Evolutionary conservation across 2,797 vertebrate genomes (phyloP), one percentile per base, ranked within the genome.

Genomic region (Tragelaphus eurycerus): DNA sequence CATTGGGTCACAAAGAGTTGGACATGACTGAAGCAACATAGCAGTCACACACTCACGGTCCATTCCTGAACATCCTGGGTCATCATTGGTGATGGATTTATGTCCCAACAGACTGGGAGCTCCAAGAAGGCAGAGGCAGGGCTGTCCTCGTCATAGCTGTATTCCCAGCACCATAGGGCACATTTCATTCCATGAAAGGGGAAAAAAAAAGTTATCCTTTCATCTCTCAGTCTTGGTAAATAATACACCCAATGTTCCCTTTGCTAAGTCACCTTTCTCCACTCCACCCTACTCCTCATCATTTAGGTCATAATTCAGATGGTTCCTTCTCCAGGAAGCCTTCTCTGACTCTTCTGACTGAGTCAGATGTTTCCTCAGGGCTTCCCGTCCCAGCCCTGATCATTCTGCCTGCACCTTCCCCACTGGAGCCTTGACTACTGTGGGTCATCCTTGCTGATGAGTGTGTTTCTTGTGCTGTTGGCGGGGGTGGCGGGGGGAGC

Each of bases 261-360:
- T 48, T 90, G 74, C 64, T 59, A 46, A 64, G 38, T 29, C 15
- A 16, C n/a, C n/a, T 95, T 59, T 91, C 25, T 31, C 55, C 64
- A 48, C 57, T 55, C 25, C 48, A 71, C n/a, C 13, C 79, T 83
- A 19, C 6, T 89, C 31, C 27, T 92, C 79, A 15, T 71, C 50
- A n/a, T 48, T 76, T 71, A 21, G 19, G 25, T 81, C 62, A 34
- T 50, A 50, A 59, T 29, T 50, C 38, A 34, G 46, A 50, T 50
- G 78, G 19, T 81, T 74, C 46, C 84, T 89, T 87, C 81, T 89
- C 83, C 79, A 84, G 59, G 79, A 96, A 89, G 79, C 13, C 89
- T 38, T 74, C 88, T 54, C 17, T 74, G 89, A 89, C 95, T 93
- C 31, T 50, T 25, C 55, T 71, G 89, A 43, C 46, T 43, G 52